Evolutionary conservation across 2,888 invertebrate species (phyloP), one percentile per base, ranked within the genome.

Genomic region (Parnassius smintheus): DNA sequence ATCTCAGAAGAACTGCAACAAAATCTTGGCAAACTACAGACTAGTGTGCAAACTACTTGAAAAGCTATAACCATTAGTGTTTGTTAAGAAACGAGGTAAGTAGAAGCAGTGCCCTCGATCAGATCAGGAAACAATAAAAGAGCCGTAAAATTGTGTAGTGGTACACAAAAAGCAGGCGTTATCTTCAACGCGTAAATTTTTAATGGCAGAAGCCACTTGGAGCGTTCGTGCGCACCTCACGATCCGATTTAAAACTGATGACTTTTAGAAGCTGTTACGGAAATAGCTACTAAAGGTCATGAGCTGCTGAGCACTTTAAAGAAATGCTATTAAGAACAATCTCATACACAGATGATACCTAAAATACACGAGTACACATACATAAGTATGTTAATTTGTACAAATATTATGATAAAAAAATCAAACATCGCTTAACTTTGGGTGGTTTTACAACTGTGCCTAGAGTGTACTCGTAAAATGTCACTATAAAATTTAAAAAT

Each of bases 231-330:
- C 75, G 80, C 80, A 81, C 75, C 79, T 80, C 74, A 70, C 78
- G 78, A 83, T 82, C 82, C 78, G 83, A 86, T 88, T 89, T 88
- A 83, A 87, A 90, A 88, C 85, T 85, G 86, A 88, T 87, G 84
- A 86, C 84, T 88, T 85, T 82, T 83, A 82, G 81, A 78, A 77
- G 75, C 74, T 77, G 82, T 78, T 78, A 80, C 82, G 80, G 81
- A 88, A 86, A 88, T 88, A 88, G 86, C 82, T 83, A 78, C 82
- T 86, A 83, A 78, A 66, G 81, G 74, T 75, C 74, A 75, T 80
- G 80, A 80, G 82, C 80, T 78, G 75, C 71, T 72, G 71, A 71
- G 77, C 80, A 81, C 82, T 87, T 85, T 78, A 82, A 78, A 71
- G 74, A 78, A 78, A 75, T 72, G 76, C 78, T 80, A 71, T 74